Base-by-base conservation (phyloP, 2,797 vertebrate species). In the Amniataba percoides region DNA sequence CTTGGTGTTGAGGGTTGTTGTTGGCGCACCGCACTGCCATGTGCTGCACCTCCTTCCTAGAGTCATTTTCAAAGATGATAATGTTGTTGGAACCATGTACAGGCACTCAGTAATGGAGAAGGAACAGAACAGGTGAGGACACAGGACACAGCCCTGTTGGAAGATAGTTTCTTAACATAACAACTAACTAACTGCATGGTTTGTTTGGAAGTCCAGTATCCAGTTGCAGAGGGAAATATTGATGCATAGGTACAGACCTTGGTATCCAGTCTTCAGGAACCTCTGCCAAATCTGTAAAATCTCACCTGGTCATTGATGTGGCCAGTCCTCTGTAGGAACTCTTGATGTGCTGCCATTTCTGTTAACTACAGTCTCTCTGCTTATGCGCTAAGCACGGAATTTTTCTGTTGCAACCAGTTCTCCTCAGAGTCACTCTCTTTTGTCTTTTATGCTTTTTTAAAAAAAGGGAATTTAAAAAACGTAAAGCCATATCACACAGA, bases 231-330 rank as follows among this genome's bases (percentile, higher is more conserved):
- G 10, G 19, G 3, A 21, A 12, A 8, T n/a, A 10, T 49, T n/a
- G 46, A 21, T 21, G n/a, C 48, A 10, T 4, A 51, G 48, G 48
- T 51, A 51, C 46, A 2, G 15, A 46, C 18, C 9, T 46, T 48
- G 46, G 46, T 48, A 19, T 19, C 19, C 45, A 21, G 48, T 52
- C n/a, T 40, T 57, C 18, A 36, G 36, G 18, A 39, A n/a, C 27
- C 25, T 46, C 25, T 8, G 1, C n/a, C 49, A 52, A 11, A 19
- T 9, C 9, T 21, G 12, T 64, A 15, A 16, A 16, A 65, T 4
- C 51, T 55, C 23, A 27, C 23, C 43, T 70, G 19, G 27, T 70
- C 67, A 49, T 25, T 49, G 67, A 15, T 59, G 16, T 49, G 43
- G 13, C 3, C n/a, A 13, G 19, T 42, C 25, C 2, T 23, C 42